phyloP scores from a whole-genome alignment of 2,888 invertebrate genomes.

The Ichneumoninae sp. region DNA sequence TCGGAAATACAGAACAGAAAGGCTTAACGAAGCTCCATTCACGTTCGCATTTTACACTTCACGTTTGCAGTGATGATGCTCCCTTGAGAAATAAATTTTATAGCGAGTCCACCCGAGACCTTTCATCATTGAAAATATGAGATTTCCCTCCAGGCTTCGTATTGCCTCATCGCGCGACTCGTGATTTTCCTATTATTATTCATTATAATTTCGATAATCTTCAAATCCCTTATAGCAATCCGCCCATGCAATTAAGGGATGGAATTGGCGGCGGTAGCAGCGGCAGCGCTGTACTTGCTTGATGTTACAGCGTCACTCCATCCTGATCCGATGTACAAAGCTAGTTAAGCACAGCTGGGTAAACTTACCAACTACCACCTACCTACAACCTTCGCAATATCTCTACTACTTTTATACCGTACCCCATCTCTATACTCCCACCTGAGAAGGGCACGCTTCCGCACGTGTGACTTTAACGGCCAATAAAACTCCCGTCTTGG shows the following conservation, averaged over 20 bases:
- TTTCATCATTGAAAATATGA: slow-evolving; percentile 15
- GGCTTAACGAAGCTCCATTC: slow-evolving; percentile 41
- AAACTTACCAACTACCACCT: slow-evolving; percentile 34
- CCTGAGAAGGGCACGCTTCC: slow-evolving; percentile 5
- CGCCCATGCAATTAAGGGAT: neutral
- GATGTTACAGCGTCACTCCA: neutral
- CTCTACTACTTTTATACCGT: slow-evolving; percentile 11
- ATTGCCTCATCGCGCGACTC: neutral
- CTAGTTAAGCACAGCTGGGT: slow-evolving; percentile 16
- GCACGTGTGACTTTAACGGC: slow-evolving; percentile 27
- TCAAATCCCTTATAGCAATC: neutral
- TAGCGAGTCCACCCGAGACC: neutral
- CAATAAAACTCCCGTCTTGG: slow-evolving; percentile 37
- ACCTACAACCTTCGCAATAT: slow-evolving; percentile 3
- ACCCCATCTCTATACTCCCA: neutral
- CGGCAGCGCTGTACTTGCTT: neutral
- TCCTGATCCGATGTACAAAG: neutral
- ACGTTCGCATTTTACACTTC: neutral
- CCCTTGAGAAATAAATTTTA: slow-evolving; percentile 6
- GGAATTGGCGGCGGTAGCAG: neutral
- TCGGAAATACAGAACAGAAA: neutral
- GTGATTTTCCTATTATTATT: slow-evolving; percentile 13
- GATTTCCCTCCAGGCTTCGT: slow-evolving; percentile 10
- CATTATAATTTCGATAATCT: neutral
- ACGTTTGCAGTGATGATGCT: slow-evolving; percentile 7